Conservation (phyloP, 2,888 invertebrate genomes). For the Drosophila macrospina region DNA sequence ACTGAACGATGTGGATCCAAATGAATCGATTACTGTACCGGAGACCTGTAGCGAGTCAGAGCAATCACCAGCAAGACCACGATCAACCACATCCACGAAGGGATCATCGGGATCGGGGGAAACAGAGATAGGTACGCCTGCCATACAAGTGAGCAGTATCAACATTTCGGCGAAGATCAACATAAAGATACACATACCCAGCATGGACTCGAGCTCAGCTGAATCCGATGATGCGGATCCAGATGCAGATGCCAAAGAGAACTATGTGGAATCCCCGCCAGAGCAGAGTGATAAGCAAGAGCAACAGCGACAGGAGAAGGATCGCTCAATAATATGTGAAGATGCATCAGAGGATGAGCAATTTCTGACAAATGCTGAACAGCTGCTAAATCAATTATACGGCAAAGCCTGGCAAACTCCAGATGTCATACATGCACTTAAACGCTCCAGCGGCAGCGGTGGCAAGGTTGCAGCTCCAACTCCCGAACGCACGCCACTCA, state of each 20-base stretch:
- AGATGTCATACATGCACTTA: conserved; percentile 81
- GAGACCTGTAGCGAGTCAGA: conserved; percentile 80
- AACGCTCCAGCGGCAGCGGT: conserved; percentile 63
- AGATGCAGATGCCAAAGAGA: conserved; percentile 8
- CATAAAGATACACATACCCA: conserved; percentile 83
- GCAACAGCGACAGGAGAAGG: conserved; percentile 2
- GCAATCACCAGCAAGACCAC: conserved; percentile 15
- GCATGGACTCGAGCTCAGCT: conserved; percentile 52
- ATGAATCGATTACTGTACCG: conserved; percentile 80
- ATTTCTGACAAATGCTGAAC: conserved; percentile 77
- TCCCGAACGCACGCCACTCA: conserved; percentile 22
- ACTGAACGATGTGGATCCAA: conserved; percentile 32
- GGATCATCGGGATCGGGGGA: not conserved
- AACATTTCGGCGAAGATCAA: conserved; percentile 85
- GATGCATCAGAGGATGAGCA: conserved; percentile 60
- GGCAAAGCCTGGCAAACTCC: conserved; percentile 85
- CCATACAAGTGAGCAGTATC: conserved; percentile 78
- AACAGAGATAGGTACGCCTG: conserved; percentile 13
- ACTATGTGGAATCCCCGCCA: not conserved
- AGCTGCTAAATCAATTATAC: conserved; percentile 82
- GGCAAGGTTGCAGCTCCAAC: conserved; percentile 23
- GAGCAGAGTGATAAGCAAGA: conserved; percentile 1
- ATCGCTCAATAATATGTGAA: conserved; percentile 29
- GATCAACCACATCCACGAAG: not conserved
- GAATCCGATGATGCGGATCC: conserved; percentile 27